Percentiles rank a stretch among this genome's conserved stretches.
Conservation (phyloP, 2,888 invertebrate genomes). For the Drosophila peninsularis region DNA sequence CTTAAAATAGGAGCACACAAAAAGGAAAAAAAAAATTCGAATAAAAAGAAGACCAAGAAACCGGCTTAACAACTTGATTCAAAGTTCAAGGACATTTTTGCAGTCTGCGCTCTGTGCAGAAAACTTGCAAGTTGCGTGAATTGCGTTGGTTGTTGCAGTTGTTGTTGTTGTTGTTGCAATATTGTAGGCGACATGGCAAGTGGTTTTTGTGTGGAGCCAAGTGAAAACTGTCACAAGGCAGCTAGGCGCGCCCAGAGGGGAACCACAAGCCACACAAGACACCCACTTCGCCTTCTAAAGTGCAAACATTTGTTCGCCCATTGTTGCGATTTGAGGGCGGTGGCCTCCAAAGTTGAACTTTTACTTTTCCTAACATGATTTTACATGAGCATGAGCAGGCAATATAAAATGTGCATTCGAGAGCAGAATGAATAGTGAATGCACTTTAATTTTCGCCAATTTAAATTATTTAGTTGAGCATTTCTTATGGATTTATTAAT, state of each 20-base stretch:
- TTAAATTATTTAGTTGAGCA: neutral
- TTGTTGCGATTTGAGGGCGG: slow-evolving; percentile 21
- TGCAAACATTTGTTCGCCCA: slow-evolving; percentile 28
- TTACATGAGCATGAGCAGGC: neutral
- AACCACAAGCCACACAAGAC: slow-evolving; percentile 16
- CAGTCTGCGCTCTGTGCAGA: slow-evolving; percentile 26
- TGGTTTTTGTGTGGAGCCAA: slow-evolving; percentile 28
- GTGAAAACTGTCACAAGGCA: slow-evolving; percentile 55
- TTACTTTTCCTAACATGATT: slow-evolving; percentile 44
- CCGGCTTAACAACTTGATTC: slow-evolving; percentile 52
- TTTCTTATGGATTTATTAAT: neutral
- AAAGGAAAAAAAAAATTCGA: slow-evolving; percentile 2
- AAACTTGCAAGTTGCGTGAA: slow-evolving; percentile 43
- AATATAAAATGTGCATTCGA: neutral
- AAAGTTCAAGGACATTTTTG: slow-evolving; percentile 63
- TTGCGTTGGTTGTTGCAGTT: slow-evolving; percentile 25
- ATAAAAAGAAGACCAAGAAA: slow-evolving; percentile 26
- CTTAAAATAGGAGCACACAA: slow-evolving; percentile 16
- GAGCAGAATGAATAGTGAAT: neutral
- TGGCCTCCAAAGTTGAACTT: slow-evolving; percentile 40
- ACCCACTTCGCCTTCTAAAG: slow-evolving; percentile 26
- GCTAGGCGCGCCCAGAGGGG: slow-evolving; percentile 32
- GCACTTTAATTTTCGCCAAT: neutral
- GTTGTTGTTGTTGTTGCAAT: slow-evolving; percentile 22
- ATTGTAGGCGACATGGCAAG: slow-evolving; percentile 31